A percentile compares a stretch with the other conserved stretches of the same genome.
phyloP scores from a whole-genome alignment of 2,113 vertebrate species.

The Rhizomys pruinosus region DNA sequence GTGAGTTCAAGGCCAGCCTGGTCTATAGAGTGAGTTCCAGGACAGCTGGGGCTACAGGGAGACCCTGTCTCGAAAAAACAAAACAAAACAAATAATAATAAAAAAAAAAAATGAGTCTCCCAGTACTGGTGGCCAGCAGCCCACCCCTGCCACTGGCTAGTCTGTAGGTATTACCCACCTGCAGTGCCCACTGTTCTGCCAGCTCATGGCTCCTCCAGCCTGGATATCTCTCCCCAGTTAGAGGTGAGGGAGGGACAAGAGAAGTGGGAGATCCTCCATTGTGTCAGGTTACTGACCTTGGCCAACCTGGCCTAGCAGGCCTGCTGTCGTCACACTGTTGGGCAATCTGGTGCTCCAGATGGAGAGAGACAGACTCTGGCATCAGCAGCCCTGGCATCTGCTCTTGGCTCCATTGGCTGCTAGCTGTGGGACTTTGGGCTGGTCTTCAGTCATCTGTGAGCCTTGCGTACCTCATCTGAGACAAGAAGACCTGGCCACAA shows the following conservation, averaged over 20 bases:
- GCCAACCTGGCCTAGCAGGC: not conserved
- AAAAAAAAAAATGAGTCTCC: not conserved
- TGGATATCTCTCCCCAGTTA: not conserved
- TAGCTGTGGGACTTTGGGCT: not conserved
- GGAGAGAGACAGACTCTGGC: not conserved
- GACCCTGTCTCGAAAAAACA: no score
- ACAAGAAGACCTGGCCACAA: not conserved
- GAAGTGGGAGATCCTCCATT: not conserved
- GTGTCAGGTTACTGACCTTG: constrained; percentile 12
- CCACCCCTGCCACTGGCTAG: not conserved
- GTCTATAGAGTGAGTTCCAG: no score
- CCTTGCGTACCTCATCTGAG: not conserved
- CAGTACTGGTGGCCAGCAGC: not conserved
- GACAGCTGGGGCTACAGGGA: no score
- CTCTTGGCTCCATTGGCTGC: not conserved
- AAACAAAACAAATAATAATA: no score
- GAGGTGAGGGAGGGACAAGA: not conserved
- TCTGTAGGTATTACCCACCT: not conserved
- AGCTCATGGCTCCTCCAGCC: not conserved
- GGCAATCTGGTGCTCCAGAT: not conserved
- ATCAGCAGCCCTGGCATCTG: not conserved
- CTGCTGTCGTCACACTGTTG: not conserved
- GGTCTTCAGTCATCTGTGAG: constrained; percentile 5
- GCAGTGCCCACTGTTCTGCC: not conserved
- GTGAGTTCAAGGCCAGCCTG: no score